phyloP scores from a whole-genome alignment of 2,113 vertebrate genomes.

The Petrocephalus microphthalmus region DNA sequence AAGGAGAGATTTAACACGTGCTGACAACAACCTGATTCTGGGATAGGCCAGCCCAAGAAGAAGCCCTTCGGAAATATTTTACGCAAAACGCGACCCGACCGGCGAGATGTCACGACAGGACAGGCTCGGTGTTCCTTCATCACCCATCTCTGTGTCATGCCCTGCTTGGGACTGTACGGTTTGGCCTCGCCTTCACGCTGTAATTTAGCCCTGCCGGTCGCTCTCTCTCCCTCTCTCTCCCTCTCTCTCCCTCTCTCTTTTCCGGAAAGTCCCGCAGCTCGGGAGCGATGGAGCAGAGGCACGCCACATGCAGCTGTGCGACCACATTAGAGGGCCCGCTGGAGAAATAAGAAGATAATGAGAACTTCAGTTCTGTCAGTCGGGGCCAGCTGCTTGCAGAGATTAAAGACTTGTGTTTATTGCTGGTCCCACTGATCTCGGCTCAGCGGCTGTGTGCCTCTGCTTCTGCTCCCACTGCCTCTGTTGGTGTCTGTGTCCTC shows the following conservation, averaged over 20 bases:
- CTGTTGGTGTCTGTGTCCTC: background rate
- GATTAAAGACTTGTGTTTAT: slow-evolving; percentile 64
- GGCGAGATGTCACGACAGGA: background rate
- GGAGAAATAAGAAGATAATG: slow-evolving; percentile 60
- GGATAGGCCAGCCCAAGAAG: background rate
- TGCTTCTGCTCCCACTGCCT: slow-evolving; percentile 8
- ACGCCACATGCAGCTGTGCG: slow-evolving; percentile 65
- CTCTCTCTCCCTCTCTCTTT: background rate
- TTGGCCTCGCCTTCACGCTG: slow-evolving; percentile 15
- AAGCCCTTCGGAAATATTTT: background rate
- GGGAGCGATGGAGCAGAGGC: slow-evolving; percentile 57
- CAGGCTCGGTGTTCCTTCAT: background rate
- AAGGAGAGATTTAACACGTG: slow-evolving; percentile 1
- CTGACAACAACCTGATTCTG: background rate
- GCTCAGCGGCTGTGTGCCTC: background rate
- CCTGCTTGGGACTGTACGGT: background rate
- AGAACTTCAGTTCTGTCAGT: slow-evolving; percentile 62
- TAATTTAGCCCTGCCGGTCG: slow-evolving; percentile 1
- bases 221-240: slow-evolving; percentile 12
- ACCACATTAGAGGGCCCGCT: slow-evolving; percentile 66
- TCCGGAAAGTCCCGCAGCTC: slow-evolving; percentile 64
- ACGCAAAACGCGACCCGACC: background rate
- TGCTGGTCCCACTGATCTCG: slow-evolving; percentile 31
- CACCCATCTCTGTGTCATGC: background rate
- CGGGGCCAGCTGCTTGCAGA: slow-evolving; percentile 64